phyloP scores from a whole-genome alignment of 2,888 invertebrate genomes.

The Balanococcus diminutus region DNA sequence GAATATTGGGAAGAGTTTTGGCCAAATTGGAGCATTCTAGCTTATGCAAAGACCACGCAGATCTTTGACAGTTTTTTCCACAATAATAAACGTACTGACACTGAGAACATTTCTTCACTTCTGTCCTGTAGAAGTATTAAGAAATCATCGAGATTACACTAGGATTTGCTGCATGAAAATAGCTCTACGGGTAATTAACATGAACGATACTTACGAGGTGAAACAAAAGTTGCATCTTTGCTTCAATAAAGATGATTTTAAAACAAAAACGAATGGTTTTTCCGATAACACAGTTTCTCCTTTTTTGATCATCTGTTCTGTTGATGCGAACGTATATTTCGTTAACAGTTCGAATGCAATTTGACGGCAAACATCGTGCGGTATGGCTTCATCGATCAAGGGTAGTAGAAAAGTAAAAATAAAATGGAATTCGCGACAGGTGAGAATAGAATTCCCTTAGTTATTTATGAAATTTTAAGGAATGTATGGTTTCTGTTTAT shows the following conservation, averaged over 20 bases:
- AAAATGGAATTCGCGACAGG: too few relatives aligned
- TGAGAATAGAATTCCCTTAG: too few relatives aligned
- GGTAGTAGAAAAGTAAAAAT: too few relatives aligned
- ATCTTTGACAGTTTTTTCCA: conserved; percentile 77
- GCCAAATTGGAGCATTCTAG: conserved; percentile 80
- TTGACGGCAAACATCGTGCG: too few relatives aligned
- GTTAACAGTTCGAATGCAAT: too few relatives aligned
- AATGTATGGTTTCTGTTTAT: too few relatives aligned
- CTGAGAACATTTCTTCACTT: conserved; percentile 79
- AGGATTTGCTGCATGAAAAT: neutral
- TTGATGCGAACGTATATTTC: too few relatives aligned
- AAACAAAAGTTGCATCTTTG: conserved; percentile 80
- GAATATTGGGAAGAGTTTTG: conserved; percentile 71
- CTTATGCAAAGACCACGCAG: conserved; percentile 83
- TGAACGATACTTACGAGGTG: conserved; percentile 68
- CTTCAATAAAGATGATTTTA: conserved; percentile 73
- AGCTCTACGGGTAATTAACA: too few relatives aligned
- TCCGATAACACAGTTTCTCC: too few relatives aligned
- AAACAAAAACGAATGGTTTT: conserved; percentile 76
- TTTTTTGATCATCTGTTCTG: too few relatives aligned
- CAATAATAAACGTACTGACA: conserved; percentile 87
- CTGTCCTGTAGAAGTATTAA: conserved; percentile 65
- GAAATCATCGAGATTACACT: neutral
- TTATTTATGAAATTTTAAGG: too few relatives aligned
- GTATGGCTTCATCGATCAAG: too few relatives aligned